Percentiles rank a stretch among this genome's conserved stretches.
These are phyloP conservation scores for Microplitis manilae DNA, from an alignment of 2,888 invertebrate genomes.

Conservation along the genomic window DNA sequence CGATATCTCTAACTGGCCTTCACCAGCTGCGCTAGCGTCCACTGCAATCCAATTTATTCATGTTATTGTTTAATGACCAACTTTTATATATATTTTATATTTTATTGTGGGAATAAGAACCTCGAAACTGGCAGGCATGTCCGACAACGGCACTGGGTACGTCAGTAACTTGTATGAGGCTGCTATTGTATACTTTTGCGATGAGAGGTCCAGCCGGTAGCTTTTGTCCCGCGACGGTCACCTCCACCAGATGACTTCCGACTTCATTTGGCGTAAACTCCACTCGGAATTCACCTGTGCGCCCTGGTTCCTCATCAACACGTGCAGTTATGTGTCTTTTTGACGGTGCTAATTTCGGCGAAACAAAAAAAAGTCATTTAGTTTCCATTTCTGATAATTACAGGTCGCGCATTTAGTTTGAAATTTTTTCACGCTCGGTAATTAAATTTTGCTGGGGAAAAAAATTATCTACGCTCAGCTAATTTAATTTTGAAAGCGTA, in stretches of 20 bases:
- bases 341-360: slow-evolving; percentile 78
- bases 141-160: slow-evolving; percentile 95
- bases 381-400: neutral
- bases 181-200: slow-evolving; percentile 95
- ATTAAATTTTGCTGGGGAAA: no score
- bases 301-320: slow-evolving; percentile 85
- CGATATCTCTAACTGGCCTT: slow-evolving; percentile 99
- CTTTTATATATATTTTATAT: slow-evolving; percentile 27
- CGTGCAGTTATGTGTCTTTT: slow-evolving; percentile 87
- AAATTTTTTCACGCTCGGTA: no score
- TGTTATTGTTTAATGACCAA: neutral
- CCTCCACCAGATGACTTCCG: slow-evolving; percentile 94
- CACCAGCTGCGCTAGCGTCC: slow-evolving; percentile 98
- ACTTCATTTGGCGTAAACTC: slow-evolving; percentile 95
- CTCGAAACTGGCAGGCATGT: slow-evolving; percentile 96
- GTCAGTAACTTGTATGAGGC: slow-evolving; percentile 94
- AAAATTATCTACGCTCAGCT: no score
- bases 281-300: slow-evolving; percentile 87
- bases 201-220: slow-evolving; percentile 91
- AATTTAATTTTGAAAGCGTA: no score
- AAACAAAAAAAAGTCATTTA: neutral
- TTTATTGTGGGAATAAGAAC: slow-evolving; percentile 72
- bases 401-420: no score
- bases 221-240: slow-evolving; percentile 90
- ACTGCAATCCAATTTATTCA: slow-evolving; percentile 76